These are phyloP conservation scores for Coboldia fuscipes DNA, from an alignment of 1,140 invertebrate genomes.

Conservation along the genomic window DNA sequence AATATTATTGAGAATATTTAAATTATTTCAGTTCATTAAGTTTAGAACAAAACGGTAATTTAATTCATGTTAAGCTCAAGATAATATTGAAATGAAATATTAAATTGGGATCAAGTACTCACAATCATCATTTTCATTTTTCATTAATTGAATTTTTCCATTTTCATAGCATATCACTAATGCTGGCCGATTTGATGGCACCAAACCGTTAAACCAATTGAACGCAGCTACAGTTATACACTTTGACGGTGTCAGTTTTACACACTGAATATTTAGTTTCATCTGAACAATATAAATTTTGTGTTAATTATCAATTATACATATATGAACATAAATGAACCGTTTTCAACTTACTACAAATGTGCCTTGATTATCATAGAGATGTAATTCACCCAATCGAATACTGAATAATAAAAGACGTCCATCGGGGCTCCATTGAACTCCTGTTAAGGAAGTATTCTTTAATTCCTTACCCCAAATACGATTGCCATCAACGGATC, in stretches of 20 bases:
- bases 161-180: constrained; percentile 73
- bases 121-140: constrained; percentile 72
- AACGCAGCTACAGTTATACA: constrained; percentile 40
- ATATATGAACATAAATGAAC: constrained; percentile 5
- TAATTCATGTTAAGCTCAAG: too few relatives aligned
- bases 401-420: constrained; percentile 79
- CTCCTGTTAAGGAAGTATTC: constrained; percentile 44
- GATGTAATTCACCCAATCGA: constrained; percentile 73
- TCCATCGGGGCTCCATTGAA: constrained; percentile 95
- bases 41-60: too few relatives aligned
- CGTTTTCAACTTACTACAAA: constrained; percentile 27
- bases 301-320: not conserved
- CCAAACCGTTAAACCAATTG: constrained; percentile 67
- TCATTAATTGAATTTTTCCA: constrained; percentile 74
- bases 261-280: constrained; percentile 38
- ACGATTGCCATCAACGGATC: constrained; percentile 91
- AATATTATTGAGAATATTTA: not conserved
- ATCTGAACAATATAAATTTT: constrained; percentile 25
- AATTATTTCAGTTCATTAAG: not conserved
- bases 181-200: constrained; percentile 49
- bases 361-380: constrained; percentile 83
- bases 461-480: constrained; percentile 97
- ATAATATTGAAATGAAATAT: not conserved
- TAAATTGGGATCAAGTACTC: constrained; percentile 8
- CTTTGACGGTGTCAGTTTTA: constrained; percentile 25